Evolutionary conservation across 2,113 vertebrate genomes (phyloP).

Genomic region (Papio anubis): DNA sequence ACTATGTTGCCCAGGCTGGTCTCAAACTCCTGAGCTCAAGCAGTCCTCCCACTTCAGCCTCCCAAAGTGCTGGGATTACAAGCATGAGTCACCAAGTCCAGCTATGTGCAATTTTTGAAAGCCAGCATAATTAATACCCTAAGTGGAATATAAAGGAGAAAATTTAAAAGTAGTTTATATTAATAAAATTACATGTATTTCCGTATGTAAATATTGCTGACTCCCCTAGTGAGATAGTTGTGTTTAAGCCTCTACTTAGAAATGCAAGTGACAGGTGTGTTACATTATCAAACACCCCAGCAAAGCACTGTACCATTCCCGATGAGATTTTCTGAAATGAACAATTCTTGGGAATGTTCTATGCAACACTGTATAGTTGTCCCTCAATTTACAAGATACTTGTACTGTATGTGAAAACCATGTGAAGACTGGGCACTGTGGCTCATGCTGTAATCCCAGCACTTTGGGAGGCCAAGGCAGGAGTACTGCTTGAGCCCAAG

Average conservation of each 20-base stretch:
- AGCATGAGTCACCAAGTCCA: no score
- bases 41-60: no score
- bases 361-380: not conserved
- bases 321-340: not conserved
- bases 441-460: no score
- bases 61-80: no score
- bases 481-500: no score
- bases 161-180: not conserved
- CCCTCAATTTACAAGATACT: not conserved
- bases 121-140: not conserved
- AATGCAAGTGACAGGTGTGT: not conserved
- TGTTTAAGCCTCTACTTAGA: not conserved
- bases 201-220: not conserved
- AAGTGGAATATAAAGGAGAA: not conserved
- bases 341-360: not conserved
- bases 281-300: not conserved
- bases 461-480: no score
- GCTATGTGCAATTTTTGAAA: not conserved
- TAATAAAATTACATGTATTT: not conserved
- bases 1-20: no score
- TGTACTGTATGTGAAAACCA: not conserved
- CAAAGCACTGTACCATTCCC: not conserved
- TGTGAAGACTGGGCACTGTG: not conserved
- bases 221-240: not conserved
- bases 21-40: no score